Conservation (phyloP, 1,140 invertebrate species). For the Tetramorium simillimum region DNA sequence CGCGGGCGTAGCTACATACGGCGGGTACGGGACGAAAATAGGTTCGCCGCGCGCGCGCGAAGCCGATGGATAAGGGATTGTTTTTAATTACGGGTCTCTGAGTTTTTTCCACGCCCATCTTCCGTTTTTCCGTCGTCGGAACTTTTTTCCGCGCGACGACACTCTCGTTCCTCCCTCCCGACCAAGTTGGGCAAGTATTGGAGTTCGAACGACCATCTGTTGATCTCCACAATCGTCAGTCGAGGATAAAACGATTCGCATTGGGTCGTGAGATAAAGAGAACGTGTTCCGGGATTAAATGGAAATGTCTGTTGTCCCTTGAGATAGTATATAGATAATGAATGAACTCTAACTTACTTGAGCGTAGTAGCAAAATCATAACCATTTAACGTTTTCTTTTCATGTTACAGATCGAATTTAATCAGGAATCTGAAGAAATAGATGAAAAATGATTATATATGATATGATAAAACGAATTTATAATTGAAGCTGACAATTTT, state of each 20-base stretch:
- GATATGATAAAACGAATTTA: not conserved
- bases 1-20: constrained; percentile 62
- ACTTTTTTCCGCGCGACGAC: constrained; percentile 6
- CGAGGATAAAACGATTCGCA: constrained; percentile 57
- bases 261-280: constrained; percentile 32
- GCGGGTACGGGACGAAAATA: constrained; percentile 31
- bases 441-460: not conserved
- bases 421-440: not conserved
- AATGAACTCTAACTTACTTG: constrained; percentile 30
- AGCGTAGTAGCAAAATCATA: not conserved
- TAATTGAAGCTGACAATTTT: not conserved
- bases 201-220: constrained; percentile 57
- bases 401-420: not conserved
- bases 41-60: too few relatives aligned
- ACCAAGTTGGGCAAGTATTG: constrained; percentile 46
- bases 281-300: constrained; percentile 53
- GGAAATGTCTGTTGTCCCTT: constrained; percentile 55
- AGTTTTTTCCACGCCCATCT: not conserved
- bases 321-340: constrained; percentile 30
- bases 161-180: not conserved
- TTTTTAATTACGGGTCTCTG: constrained; percentile 73
- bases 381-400: not conserved
- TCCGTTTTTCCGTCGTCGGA: not conserved
- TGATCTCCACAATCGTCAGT: constrained; percentile 56
- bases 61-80: constrained; percentile 72